These are phyloP conservation scores for Heliangelus exortis DNA, from an alignment of 2,797 vertebrate genomes.

Conservation along the genomic window DNA sequence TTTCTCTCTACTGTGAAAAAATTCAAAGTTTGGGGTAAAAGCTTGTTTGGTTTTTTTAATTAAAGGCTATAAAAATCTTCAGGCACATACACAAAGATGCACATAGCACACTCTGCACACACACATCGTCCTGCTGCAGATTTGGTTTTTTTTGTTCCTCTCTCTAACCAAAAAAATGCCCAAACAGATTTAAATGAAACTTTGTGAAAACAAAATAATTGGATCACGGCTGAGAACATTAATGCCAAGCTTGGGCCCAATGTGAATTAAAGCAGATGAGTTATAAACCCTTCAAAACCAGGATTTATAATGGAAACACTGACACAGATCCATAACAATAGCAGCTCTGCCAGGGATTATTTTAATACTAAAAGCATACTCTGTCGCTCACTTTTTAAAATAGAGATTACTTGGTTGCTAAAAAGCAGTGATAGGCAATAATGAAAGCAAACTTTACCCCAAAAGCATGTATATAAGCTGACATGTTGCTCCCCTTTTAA, in stretches of 20 bases:
- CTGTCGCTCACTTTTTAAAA: constrained; percentile 48
- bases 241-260: constrained; percentile 53
- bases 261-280: constrained; percentile 64
- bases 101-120: neutral
- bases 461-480: neutral
- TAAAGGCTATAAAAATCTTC: neutral
- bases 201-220: constrained; percentile 43
- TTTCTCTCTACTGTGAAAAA: neutral
- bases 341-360: constrained; percentile 71
- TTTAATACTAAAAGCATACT: constrained; percentile 76
- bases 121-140: neutral
- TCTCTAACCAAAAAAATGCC: neutral
- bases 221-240: neutral
- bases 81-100: neutral
- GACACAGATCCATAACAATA: constrained; percentile 64
- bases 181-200: constrained; percentile 45
- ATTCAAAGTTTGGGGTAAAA: neutral
- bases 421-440: constrained; percentile 28
- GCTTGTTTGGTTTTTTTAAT: neutral
- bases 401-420: constrained; percentile 40
- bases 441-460: constrained; percentile 23
- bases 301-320: constrained; percentile 70
- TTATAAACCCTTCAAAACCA: constrained; percentile 67
- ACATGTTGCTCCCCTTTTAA: neutral
- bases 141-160: neutral